Evolutionary conservation across 53 echinoderm and acorn worm species (phyloP), one percentile per base, ranked within the genome.

Genomic region (Temnopleurus reevesii): DNA sequence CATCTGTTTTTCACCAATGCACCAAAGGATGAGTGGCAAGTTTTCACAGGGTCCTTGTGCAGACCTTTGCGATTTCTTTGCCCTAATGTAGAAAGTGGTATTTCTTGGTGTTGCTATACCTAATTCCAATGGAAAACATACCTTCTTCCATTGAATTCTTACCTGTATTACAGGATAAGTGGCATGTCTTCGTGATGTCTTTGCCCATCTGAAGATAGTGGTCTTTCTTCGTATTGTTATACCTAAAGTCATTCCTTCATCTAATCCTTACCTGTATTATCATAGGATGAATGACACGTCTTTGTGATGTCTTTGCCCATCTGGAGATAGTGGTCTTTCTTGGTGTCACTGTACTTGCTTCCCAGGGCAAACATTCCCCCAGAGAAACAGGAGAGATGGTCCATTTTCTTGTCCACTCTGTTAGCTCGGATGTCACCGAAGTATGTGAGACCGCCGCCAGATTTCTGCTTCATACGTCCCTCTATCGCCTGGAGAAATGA

Each of bases 321-420:
- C 23, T 96, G 93, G 12, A 99, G 44, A 23, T 96, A 90, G 53
- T 99, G 93, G 53, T 95, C 92, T 46, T 93, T 81, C 56, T 92
- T 87, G 33, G 63, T 31, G 27, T 66, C 65, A 8, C 92, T 88
- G 66, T 86, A 94, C 89, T 91, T 89, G 12, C 96, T 91, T 4
- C 96, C 94, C 12, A 99, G 92, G n/a, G 92, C 99, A 76, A 99
- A 96, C 99, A 99, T 99, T 2, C 99, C 99, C 8, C 99, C 99
- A 5, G 96, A 94, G 89, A 99, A 99, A 53, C 99, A 99, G 8
- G 96, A 94, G 0, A 99, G 89, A 82, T 99, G 99, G 71, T 99
- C 99, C 96, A 99, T 96, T 83, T 99, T 99, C 86, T 93, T 99
- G 83, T 99, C 99, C 2, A 99, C 81, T 23, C 96, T 90, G 45